Conservation (phyloP, 1,140 invertebrate genomes). For the Brachionus manjavacas region DNA sequence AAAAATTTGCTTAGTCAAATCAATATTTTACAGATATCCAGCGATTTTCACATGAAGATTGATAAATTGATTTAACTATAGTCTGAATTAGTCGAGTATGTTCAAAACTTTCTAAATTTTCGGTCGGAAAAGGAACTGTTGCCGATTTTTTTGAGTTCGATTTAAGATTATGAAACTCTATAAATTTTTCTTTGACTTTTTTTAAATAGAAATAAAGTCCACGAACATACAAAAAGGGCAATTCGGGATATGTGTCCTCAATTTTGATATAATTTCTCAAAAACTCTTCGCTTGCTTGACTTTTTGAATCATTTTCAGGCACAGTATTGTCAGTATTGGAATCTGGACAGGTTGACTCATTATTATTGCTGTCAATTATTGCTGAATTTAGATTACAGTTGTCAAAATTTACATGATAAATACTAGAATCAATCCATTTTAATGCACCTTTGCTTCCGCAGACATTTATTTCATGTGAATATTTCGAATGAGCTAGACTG, state of each 20-base stretch:
- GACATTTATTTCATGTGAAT: slow-evolving; percentile 9
- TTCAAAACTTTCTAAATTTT: slow-evolving; percentile 4
- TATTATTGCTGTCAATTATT: slow-evolving; percentile 1
- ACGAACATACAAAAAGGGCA: not conserved
- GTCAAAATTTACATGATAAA: not conserved
- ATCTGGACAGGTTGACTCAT: not conserved
- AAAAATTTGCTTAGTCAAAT: not conserved
- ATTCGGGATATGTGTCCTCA: slow-evolving; percentile 3
- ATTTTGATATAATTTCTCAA: not conserved
- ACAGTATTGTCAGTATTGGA: not conserved
- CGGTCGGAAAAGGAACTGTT: not conserved
- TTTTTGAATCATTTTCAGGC: not conserved
- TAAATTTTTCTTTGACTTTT: slow-evolving; percentile 7
- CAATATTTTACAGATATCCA: slow-evolving; percentile 1
- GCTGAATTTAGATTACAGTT: not conserved
- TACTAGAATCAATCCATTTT: not conserved
- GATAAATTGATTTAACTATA: not conserved
- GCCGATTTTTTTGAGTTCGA: not conserved
- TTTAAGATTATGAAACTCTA: slow-evolving; percentile 12
- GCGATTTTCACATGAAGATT: slow-evolving; percentile 13
- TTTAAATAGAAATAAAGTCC: slow-evolving; percentile 13
- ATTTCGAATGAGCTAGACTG: not conserved
- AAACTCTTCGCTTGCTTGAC: not conserved
- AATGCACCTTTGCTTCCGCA: not conserved
- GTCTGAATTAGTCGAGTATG: not conserved